Percentiles rank a stretch among this genome's conserved stretches.
These are phyloP conservation scores for Salvelinus sp. DNA, from an alignment of 2,113 vertebrate genomes.

Conservation along the genomic window DNA sequence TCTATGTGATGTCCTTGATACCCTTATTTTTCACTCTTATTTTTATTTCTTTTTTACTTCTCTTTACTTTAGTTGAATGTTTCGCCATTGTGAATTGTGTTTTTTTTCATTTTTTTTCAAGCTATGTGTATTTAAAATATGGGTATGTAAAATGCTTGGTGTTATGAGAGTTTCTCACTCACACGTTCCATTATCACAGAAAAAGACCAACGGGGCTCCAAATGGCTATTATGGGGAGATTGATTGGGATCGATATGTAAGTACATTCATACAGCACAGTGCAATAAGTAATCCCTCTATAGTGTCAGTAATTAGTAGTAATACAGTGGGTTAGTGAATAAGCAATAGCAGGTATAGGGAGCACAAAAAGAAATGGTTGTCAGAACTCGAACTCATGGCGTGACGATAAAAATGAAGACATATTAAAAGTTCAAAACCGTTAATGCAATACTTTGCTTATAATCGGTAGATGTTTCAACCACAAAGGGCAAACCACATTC, in stretches of 20 bases:
- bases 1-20: background rate
- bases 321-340: too few species aligned
- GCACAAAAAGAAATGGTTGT: too few species aligned
- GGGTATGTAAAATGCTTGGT: background rate
- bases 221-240: constrained; percentile 98
- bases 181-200: constrained; percentile 70
- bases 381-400: too few species aligned
- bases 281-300: too few species aligned
- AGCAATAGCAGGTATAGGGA: too few species aligned
- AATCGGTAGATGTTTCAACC: too few species aligned
- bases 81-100: background rate
- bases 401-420: too few species aligned
- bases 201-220: constrained; percentile 92
- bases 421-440: too few species aligned
- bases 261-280: constrained; percentile 54
- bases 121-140: background rate
- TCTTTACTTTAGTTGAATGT: background rate
- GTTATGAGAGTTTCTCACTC: background rate
- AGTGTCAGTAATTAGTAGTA: too few species aligned
- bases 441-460: too few species aligned
- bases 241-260: constrained; percentile 98
- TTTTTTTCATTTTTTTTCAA: background rate
- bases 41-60: background rate
- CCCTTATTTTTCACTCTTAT: background rate
- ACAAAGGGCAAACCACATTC: too few species aligned